Base-by-base conservation (phyloP, 2,888 invertebrate genomes). In the Drosophila bunnanda region DNA sequence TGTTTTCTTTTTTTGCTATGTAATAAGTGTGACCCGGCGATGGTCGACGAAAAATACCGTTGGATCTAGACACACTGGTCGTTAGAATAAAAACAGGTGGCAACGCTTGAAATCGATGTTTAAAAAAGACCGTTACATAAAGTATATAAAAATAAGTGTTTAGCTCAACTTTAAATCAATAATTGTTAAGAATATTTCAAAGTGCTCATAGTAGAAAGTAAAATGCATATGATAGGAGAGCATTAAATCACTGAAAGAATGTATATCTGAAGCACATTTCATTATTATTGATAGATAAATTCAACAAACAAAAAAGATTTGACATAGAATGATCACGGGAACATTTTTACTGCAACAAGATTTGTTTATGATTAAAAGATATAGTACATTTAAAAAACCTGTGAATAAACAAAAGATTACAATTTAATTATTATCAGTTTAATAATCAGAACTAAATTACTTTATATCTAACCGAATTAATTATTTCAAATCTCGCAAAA, bases 1-100 rank as follows among this genome's bases (percentile, higher is more conserved):
- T 38, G 32, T 52, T 22, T 52, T 34, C 39, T 10, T 34, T 22
- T 22, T 50, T 50, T 52, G 9, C 50, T 20, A 34, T 48, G 50
- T 52, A 52, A 34, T 34, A 4, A 34, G 22, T 22, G 34, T 34
- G 50, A 34, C 50, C 50, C 22, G 6, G 9, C 34, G 22, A 15
- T 5, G 5, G 34, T 22, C 0, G 15, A 10, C 10, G 0, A 6
- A 34, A 34, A 52, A 52, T 22, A 52, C 15, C 22, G 0, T 15
- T 34, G 5, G 13, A 9, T 5, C 20, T 13, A 8, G 48, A 20
- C 13, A 13, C 13, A 30, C 4, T 8, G 13, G 0, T 20, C 1
- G 17, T 32, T 13, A 1, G 2, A 4, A 9, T 3, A 30, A 12
- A 28, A 6, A 2, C 12, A 30, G 5, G 15, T 32, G 50, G 50